Conservation (phyloP, 2,113 vertebrate genomes). For the Oncorhynchus nerka region DNA sequence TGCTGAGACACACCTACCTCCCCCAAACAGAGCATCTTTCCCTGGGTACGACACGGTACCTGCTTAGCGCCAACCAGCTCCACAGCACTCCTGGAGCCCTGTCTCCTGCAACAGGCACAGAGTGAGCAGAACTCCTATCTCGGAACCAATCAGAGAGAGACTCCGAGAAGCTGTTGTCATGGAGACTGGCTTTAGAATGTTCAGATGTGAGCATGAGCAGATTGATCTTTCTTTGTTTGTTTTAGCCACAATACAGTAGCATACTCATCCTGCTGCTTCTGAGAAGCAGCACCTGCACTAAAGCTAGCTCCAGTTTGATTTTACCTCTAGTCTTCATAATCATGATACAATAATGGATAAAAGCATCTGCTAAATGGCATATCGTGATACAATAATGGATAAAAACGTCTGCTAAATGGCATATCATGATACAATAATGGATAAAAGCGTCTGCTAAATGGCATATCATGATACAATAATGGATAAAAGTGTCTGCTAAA, state of each 20-base stretch:
- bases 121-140: neutral
- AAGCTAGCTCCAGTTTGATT: neutral
- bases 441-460: no score
- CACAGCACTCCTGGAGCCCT: neutral
- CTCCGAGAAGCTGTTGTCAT: neutral
- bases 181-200: slow-evolving; percentile 8
- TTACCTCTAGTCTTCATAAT: neutral
- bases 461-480: no score
- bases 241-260: neutral
- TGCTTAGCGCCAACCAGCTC: neutral
- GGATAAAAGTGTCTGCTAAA: no score
- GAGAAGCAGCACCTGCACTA: neutral
- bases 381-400: no score
- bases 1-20: neutral
- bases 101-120: neutral
- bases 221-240: neutral
- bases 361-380: no score
- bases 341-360: no score
- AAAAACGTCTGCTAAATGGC: no score
- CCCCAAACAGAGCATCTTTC: neutral
- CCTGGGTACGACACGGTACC: neutral
- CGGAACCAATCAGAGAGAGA: neutral
- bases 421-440: no score
- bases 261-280: neutral
- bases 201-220: slow-evolving; percentile 3